Percentiles rank a stretch among this genome's conserved stretches.
These are phyloP conservation scores for Congeria kusceri DNA, from an alignment of 2,888 invertebrate genomes.

Conservation along the genomic window DNA sequence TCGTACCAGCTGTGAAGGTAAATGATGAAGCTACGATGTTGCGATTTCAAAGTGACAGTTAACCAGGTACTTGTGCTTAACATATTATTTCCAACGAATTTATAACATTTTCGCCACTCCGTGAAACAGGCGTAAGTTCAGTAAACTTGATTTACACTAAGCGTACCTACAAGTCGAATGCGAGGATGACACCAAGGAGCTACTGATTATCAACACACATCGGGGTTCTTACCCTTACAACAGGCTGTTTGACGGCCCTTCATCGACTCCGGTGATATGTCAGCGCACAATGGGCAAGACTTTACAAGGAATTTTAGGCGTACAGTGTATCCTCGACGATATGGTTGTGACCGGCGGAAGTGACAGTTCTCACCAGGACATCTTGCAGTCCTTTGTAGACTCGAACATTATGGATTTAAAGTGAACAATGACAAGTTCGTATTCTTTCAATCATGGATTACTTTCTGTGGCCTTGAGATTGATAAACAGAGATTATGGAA, in stretches of 20 bases:
- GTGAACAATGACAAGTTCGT: constrained; percentile 31
- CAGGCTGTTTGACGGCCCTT: constrained; percentile 60
- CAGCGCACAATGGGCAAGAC: constrained; percentile 69
- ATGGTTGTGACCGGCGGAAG: constrained; percentile 24
- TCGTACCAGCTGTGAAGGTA: background rate
- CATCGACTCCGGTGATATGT: constrained; percentile 60
- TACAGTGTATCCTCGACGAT: constrained; percentile 30
- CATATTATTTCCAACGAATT: constrained; percentile 66
- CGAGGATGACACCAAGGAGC: too few relatives aligned
- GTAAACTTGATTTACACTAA: constrained; percentile 20
- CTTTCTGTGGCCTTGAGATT: constrained; percentile 33
- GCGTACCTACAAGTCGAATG: constrained; percentile 26
- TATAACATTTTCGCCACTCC: constrained; percentile 68
- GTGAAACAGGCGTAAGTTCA: constrained; percentile 51
- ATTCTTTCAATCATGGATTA: constrained; percentile 16
- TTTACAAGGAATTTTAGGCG: constrained; percentile 55
- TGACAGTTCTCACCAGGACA: constrained; percentile 19
- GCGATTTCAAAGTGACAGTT: too few relatives aligned
- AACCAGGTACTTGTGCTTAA: constrained; percentile 72
- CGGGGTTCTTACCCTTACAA: constrained; percentile 63
- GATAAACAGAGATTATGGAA: constrained; percentile 9
- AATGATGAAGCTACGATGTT: constrained; percentile 54
- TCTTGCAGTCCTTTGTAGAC: constrained; percentile 14
- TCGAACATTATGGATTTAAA: constrained; percentile 17
- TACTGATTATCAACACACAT: constrained; percentile 28